Evolutionary conservation across 2,113 vertebrate species (phyloP), one percentile per base, ranked within the genome.

Genomic region (Prunella himalayana): DNA sequence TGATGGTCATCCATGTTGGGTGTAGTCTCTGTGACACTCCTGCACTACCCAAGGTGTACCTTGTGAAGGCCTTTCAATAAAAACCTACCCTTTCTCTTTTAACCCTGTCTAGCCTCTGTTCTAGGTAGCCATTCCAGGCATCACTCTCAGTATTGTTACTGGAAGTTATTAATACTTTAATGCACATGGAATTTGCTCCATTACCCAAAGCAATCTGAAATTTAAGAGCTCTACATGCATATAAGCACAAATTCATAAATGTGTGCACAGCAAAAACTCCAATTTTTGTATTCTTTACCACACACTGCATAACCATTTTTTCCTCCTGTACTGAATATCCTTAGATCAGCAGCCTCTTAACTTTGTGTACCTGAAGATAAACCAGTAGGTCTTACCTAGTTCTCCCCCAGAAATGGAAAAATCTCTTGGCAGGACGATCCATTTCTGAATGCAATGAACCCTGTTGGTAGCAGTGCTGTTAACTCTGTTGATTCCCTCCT

Each of bases 381-480:
- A 39, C 54, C 33, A 80, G 27, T 12, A 61, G 51, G 30, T 41
- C 98, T 97, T 98, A 99, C 99, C 99, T 65, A 99, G 77, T 91
- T 99, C 99, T 97, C 98, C 99, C 17, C 99, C 99, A 2, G 97
- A 95, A 91, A 99, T 98, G 54, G 98, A 99, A 81, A 99, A 99
- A 91, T 99, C 98, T 76, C 97, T 98, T 47, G 90, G 86, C 19
- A 99, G 95, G 59, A 99, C 75, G 24, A 72, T 97, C 98, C 99
- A 99, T 94, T 99, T 99, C 65, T 99, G 98, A 87, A 99, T 98
- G 73, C 97, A 97, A 19, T 99, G 98, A 69, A 98, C 98, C 9
- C 98, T 98, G 66, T 98, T 98, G 1, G 95, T 97, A 1, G 98
- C 98, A 0, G 64, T 96, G 13, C 61, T 56, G 70, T 99, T 99